These are phyloP conservation scores for Pherbina coryleti DNA, from an alignment of 2,888 invertebrate genomes.

Conservation along the genomic window DNA sequence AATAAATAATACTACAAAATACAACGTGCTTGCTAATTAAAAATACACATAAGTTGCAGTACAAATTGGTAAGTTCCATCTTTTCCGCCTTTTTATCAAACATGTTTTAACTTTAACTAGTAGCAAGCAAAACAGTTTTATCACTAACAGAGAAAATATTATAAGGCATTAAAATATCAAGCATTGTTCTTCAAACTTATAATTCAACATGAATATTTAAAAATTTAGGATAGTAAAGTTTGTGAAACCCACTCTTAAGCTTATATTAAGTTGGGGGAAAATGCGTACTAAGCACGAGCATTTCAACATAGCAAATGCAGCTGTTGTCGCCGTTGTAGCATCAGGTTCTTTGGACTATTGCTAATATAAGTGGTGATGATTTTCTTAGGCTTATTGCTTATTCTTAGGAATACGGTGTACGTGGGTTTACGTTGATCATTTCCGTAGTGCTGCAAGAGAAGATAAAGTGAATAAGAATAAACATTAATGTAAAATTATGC, in stretches of 20 bases:
- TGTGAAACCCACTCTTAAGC: neutral
- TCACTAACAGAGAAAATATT: neutral
- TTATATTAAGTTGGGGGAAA: conserved; percentile 1
- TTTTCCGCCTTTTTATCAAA: neutral
- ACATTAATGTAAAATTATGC: neutral
- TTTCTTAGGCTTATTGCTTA: conserved; percentile 13
- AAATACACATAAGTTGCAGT: neutral
- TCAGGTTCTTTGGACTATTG: conserved; percentile 25
- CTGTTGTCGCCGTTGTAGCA: neutral
- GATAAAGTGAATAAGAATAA: conserved; percentile 30
- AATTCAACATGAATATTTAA: neutral
- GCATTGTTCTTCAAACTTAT: neutral
- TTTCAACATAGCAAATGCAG: conserved; percentile 4
- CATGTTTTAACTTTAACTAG: neutral
- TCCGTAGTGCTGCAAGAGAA: conserved; percentile 82
- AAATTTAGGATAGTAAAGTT: neutral
- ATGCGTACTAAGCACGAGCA: neutral
- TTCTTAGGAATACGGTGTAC: conserved; percentile 83
- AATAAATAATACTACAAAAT: conserved; percentile 25
- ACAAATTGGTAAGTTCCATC: neutral
- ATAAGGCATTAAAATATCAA: conserved; percentile 4
- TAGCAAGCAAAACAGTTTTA: no score
- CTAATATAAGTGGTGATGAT: neutral
- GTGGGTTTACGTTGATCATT: conserved; percentile 90
- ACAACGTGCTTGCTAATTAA: conserved; percentile 3